Percentiles rank a stretch among this genome's conserved stretches.
Conservation (phyloP, 2,888 invertebrate genomes). For the Lasiommata megera region DNA sequence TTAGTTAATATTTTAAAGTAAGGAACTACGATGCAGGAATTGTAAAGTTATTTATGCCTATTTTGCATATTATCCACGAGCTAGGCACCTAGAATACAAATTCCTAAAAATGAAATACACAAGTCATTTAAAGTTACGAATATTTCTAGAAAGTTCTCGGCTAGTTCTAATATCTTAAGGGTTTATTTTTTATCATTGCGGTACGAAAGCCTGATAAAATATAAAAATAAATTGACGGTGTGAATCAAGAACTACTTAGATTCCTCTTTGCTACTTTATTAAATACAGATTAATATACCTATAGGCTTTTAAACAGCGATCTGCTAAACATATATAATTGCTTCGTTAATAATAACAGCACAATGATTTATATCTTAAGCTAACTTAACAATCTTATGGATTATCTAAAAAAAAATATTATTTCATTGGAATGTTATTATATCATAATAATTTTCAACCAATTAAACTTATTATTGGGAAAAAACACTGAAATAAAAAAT, state of each 20-base stretch:
- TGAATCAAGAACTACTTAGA: no score
- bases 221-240: no score
- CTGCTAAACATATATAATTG: neutral
- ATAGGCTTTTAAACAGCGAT: neutral
- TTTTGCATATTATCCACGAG: neutral
- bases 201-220: no score
- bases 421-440: neutral
- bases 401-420: neutral
- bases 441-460: no score
- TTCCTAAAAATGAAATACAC: neutral
- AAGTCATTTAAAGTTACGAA: neutral
- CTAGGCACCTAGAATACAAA: neutral
- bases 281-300: neutral
- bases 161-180: neutral
- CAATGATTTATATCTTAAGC: neutral
- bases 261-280: neutral
- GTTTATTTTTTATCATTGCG: no score
- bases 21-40: slow-evolving; percentile 4
- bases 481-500: no score
- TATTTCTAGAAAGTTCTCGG: neutral
- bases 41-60: neutral
- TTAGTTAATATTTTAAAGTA: slow-evolving; percentile 2
- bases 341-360: neutral
- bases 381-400: neutral
- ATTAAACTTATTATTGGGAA: no score